Evolutionary conservation across 2,888 invertebrate species (phyloP).

Genomic region (Parochlus steinenii): DNA sequence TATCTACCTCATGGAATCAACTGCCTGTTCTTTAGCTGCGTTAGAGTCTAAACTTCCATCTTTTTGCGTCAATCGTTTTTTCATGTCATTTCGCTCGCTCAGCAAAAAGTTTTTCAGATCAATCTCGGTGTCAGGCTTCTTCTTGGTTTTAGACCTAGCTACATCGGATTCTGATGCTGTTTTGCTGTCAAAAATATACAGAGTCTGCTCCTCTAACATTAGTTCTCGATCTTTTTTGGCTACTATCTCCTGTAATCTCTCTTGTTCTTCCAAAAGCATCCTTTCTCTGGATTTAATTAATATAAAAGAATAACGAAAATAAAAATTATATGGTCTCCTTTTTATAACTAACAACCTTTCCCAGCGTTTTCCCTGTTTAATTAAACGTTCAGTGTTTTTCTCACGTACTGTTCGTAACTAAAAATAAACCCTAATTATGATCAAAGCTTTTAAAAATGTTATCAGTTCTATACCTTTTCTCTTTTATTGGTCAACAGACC

Average conservation of each 20-base stretch:
- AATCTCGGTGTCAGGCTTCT: conserved; percentile 27
- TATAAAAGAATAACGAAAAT: no score
- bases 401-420: conserved; percentile 29
- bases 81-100: conserved; percentile 23
- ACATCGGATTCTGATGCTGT: conserved; percentile 1
- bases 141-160: conserved; percentile 24
- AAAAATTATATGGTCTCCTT: no score
- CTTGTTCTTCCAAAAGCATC: conserved; percentile 6
- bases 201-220: conserved; percentile 10
- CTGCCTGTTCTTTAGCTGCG: conserved; percentile 1
- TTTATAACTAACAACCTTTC: no score
- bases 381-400: conserved; percentile 27
- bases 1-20: neutral
- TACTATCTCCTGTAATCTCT: conserved; percentile 4
- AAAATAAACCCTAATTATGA: neutral
- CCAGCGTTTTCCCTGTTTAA: conserved; percentile 28
- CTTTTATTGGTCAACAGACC: conserved; percentile 33
- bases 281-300: no score
- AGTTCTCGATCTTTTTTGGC: conserved; percentile 6
- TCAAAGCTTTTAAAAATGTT: neutral
- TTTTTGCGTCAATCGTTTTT: conserved; percentile 20
- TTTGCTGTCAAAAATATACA: conserved; percentile 10
- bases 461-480: conserved; percentile 29
- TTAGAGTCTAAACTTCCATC: conserved; percentile 17
- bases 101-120: conserved; percentile 25